Base-by-base conservation (phyloP, 2,113 vertebrate genomes). In the Hippocampus zosterae region DNA sequence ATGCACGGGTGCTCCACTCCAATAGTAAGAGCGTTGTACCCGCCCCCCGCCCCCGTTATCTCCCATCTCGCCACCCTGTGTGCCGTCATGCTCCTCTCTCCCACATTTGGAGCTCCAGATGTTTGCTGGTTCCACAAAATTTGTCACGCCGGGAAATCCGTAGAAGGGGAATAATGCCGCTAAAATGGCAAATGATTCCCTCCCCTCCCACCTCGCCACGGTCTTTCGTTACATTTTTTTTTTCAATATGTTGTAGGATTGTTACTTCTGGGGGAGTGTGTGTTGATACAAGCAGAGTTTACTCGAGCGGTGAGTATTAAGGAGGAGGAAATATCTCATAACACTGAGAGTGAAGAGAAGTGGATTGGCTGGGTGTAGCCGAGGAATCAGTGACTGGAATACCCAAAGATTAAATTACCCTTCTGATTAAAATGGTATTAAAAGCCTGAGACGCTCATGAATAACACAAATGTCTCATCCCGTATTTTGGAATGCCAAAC, bases 101-200 rank as follows among this genome's bases (percentile, higher is more conserved):
- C 59, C 67, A 61, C 79, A 73, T 78, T 64, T 70, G 75, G 59
- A 23, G 11, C 79, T 85, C 88, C 88, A 88, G 89, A 90, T 89
- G 85, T 88, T 88, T 85, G 81, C 86, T 85, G 79, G 84, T 78
- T 89, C 77, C 70, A 84, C 77, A 87, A 80, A 60, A 88, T 89
- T 87, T 88, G 63, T 85, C 76, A 76, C 42, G 66, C 80, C 79
- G 81, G 77, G 78, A 85, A 90, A 88, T 88, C 88, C 87, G 75
- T 55, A 64, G 70, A 68, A 82, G 79, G 78, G 75, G 82, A 82
- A 76, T 88, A 65, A 50, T 72, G 70, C 71, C 77, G 71, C 67
- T 67, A 61, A 60, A 52, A 60, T 60, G 57, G 27, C 27, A 8
- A 60, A 33, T 1, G 27, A 6, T 27, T 27, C 59, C 41, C 65